These are phyloP conservation scores for Sterrhoptilus dennistouni DNA, from an alignment of 2,113 vertebrate species.

Conservation along the genomic window DNA sequence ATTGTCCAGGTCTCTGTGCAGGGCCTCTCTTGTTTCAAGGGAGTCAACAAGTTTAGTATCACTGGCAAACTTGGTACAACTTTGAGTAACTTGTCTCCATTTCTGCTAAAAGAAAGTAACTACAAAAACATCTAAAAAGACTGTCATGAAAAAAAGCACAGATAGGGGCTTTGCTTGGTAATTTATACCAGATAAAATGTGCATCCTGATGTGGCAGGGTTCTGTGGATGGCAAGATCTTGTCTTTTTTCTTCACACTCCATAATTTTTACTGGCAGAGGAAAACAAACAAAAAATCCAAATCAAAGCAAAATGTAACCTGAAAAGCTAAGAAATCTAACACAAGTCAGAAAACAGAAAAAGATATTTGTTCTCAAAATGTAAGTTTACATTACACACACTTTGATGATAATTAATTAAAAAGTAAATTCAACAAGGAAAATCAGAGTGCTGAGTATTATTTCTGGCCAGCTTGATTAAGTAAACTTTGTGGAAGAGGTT, in stretches of 20 bases:
- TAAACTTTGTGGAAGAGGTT: background rate
- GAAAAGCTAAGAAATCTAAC: background rate
- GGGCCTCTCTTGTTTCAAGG: background rate
- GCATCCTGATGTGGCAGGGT: background rate
- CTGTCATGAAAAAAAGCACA: background rate
- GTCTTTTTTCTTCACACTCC: background rate
- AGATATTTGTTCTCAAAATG: background rate
- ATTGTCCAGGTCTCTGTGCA: too few species aligned
- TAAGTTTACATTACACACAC: background rate
- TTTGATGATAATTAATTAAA: background rate
- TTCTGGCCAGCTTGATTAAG: background rate
- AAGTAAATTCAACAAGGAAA: conserved; percentile 9
- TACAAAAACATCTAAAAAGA: background rate
- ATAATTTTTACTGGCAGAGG: background rate
- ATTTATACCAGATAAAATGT: background rate
- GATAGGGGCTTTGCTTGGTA: background rate
- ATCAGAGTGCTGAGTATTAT: background rate
- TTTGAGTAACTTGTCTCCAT: background rate
- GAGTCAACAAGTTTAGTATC: background rate
- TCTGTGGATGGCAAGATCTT: background rate
- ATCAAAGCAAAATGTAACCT: background rate
- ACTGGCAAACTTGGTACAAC: background rate
- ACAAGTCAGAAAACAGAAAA: background rate
- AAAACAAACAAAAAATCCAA: background rate
- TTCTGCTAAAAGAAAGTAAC: background rate